Conservation (phyloP, 2,797 vertebrate genomes). For the Glossophaga mutica region DNA sequence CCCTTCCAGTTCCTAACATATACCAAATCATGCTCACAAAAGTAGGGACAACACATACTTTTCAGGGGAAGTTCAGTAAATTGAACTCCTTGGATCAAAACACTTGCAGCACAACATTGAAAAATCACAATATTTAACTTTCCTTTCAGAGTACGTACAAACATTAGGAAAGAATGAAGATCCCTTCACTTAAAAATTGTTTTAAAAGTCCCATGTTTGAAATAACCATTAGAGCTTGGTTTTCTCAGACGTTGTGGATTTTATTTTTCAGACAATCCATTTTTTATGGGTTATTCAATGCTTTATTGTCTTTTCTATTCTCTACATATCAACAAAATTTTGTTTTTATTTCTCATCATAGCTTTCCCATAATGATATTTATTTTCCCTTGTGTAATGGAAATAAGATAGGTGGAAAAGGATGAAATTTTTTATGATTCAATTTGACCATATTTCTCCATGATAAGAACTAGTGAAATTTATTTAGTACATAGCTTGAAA, state of each 20-base stretch:
- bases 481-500: background rate
- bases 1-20: constrained; percentile 40
- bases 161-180: constrained; percentile 41
- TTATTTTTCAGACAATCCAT: background rate
- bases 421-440: background rate
- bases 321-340: background rate
- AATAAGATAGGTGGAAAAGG: background rate
- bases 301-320: background rate
- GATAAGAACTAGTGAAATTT: background rate
- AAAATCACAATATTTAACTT: constrained; percentile 57
- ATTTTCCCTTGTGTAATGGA: background rate
- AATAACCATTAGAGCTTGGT: background rate
- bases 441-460: background rate
- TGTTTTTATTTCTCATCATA: background rate
- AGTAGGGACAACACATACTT: constrained; percentile 35
- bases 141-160: constrained; percentile 13
- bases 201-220: constrained; percentile 32
- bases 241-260: constrained; percentile 1
- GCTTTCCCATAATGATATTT: background rate
- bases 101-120: constrained; percentile 45
- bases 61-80: constrained; percentile 38
- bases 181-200: constrained; percentile 25
- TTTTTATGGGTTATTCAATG: background rate
- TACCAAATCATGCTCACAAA: constrained; percentile 43
- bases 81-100: constrained; percentile 45